phyloP scores from a whole-genome alignment of 2,113 vertebrate species.

The Melanerpes aurifrons region DNA sequence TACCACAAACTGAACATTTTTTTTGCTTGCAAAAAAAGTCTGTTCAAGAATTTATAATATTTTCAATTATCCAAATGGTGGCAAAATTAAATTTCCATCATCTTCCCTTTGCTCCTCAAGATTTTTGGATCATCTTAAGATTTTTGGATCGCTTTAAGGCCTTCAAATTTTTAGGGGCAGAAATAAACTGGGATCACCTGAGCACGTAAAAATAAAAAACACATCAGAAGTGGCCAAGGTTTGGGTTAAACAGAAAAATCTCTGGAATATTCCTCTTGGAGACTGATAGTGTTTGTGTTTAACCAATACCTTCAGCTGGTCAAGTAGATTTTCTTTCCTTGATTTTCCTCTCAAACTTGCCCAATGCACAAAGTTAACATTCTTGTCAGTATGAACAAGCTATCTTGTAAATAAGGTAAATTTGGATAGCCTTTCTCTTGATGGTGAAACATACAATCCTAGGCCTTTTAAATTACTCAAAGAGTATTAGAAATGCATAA shows the following conservation, averaged over 20 bases:
- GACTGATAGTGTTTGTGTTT: neutral
- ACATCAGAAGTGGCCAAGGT: neutral
- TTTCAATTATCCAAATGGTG: neutral
- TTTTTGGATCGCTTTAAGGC: neutral
- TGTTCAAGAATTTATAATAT: neutral
- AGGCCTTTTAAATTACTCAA: neutral
- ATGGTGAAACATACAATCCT: neutral
- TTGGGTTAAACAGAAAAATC: neutral
- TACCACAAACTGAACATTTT: neutral
- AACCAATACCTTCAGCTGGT: neutral
- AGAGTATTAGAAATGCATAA: neutral
- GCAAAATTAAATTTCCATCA: neutral
- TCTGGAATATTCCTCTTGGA: neutral
- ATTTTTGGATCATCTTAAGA: neutral
- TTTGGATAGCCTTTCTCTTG: neutral
- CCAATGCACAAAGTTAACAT: neutral
- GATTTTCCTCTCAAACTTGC: neutral
- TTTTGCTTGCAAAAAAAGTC: neutral
- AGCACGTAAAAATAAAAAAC: neutral
- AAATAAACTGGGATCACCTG: neutral
- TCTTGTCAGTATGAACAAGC: neutral
- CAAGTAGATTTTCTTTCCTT: neutral
- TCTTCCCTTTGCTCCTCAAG: neutral
- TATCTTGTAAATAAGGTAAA: neutral
- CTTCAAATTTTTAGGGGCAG: neutral